Base-by-base conservation (phyloP, 2,888 invertebrate genomes). In the Andrena haemorrhoa region DNA sequence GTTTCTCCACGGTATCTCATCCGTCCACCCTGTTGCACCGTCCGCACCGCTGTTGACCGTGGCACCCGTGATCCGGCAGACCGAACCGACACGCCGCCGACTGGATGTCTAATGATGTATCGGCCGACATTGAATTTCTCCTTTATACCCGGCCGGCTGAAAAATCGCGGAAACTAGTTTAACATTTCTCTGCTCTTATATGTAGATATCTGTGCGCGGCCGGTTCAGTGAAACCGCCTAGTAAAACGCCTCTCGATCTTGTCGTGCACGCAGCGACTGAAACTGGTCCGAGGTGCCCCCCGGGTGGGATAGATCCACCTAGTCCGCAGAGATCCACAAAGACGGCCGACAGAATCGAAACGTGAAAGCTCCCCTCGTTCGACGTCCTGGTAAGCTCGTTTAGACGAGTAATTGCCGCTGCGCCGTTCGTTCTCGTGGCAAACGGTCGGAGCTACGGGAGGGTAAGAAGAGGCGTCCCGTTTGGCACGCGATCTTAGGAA, bases 91-190 rank as follows among this genome's bases (percentile, higher is more conserved):
- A 61, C 87, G 73, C 89, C 83, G 87, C 89, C 83, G 87, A 87
- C 89, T 83, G 87, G 83, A 87, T 79, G 78, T 86, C 83, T 90
- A 93, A 92, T 93, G 93, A 93, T 90, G 89, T 86, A 91, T 90
- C 91, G 79, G 82, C 76, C 87, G 89, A 90, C 91, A 92, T 90
- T 90, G 92, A 92, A 93, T 93, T 92, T 93, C 93, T 92, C 93
- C 92, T 94, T 94, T 94, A 94, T 94, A 94, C 91, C 90, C 79
- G 85, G 72, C 75, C 85, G 79, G 74, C 63, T 89, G 91, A 92
- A 93, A 93, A 93, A 93, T 92, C 76, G 75, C 86, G 89, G 77
- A 90, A 94, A 94, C 94, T 93, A 92, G 94, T 94, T 94, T 92
- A 89, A 89, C 92, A 90, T 93, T 93, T 92, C 92, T 89, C 90